Evolutionary conservation across 2,888 invertebrate genomes (phyloP).

Genomic region (Luperina testacea): DNA sequence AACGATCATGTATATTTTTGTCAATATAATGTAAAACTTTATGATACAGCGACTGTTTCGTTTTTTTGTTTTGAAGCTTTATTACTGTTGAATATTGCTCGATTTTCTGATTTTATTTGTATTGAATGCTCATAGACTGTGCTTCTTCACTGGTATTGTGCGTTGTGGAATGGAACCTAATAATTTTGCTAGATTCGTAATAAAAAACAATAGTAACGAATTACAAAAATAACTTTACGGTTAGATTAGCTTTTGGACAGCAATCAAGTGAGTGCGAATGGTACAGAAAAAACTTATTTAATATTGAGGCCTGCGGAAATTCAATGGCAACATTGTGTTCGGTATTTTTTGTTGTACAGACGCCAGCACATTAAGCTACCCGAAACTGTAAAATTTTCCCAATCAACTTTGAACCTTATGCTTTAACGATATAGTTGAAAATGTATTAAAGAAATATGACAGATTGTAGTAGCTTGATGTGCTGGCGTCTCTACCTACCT

Average conservation of each 20-base stretch:
- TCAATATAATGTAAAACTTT: constrained; percentile 46
- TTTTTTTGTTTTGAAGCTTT: constrained; percentile 24
- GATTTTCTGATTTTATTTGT: neutral
- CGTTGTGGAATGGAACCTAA: neutral
- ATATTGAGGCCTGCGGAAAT: too few species aligned
- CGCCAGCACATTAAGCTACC: too few species aligned
- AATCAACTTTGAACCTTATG: too few species aligned
- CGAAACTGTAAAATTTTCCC: too few species aligned
- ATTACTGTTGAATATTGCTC: constrained; percentile 14
- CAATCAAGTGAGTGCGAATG: neutral
- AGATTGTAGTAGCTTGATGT: too few species aligned
- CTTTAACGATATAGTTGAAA: too few species aligned
- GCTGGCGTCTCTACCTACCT: neutral
- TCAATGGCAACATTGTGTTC: too few species aligned
- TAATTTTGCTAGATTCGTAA: neutral
- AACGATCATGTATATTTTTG: constrained; percentile 40
- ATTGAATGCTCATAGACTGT: neutral
- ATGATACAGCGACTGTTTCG: constrained; percentile 1
- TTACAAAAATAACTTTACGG: neutral
- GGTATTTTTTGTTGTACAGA: neutral
- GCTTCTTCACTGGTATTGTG: neutral
- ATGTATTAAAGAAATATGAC: too few species aligned
- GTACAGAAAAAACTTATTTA: neutral
- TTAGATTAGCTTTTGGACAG: neutral
- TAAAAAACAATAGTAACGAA: neutral